phyloP scores from a whole-genome alignment of 2,888 invertebrate species.

The Gastracanthus pulcherrimus region DNA sequence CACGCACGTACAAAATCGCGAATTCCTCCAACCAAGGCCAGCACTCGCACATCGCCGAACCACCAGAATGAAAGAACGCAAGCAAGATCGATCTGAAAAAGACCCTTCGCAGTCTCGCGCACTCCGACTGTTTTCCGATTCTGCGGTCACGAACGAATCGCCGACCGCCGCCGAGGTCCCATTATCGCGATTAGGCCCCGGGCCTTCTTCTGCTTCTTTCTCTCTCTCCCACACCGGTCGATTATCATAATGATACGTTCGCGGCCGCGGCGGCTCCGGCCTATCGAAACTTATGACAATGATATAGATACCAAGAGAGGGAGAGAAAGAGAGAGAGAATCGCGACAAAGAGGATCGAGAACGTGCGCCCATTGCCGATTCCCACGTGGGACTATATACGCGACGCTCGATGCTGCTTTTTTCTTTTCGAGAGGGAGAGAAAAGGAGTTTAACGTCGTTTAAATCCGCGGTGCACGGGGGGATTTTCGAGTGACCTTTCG shows the following conservation, averaged over 20 bases:
- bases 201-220: slow-evolving; percentile 57
- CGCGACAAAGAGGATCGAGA: slow-evolving; percentile 42
- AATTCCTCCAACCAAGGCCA: no score
- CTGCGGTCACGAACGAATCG: slow-evolving; percentile 75
- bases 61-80: not conserved
- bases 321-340: slow-evolving; percentile 37
- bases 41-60: not conserved
- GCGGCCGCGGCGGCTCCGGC: slow-evolving; percentile 50
- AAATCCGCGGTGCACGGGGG: not conserved
- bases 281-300: slow-evolving; percentile 73
- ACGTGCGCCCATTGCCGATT: slow-evolving; percentile 22
- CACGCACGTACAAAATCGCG: not conserved
- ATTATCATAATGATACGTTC: slow-evolving; percentile 76
- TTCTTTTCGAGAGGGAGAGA: not conserved
- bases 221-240: slow-evolving; percentile 66
- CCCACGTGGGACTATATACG: slow-evolving; percentile 16
- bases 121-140: slow-evolving; percentile 65
- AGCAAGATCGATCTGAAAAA: not conserved
- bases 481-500: slow-evolving; percentile 63
- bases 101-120: not conserved
- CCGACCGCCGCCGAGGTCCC: slow-evolving; percentile 53
- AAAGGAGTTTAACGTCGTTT: slow-evolving; percentile 55
- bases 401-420: not conserved
- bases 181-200: slow-evolving; percentile 76
- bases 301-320: slow-evolving; percentile 73